These are phyloP conservation scores for Syngnathus floridae DNA, from an alignment of 2,113 vertebrate species.

Conservation along the genomic window DNA sequence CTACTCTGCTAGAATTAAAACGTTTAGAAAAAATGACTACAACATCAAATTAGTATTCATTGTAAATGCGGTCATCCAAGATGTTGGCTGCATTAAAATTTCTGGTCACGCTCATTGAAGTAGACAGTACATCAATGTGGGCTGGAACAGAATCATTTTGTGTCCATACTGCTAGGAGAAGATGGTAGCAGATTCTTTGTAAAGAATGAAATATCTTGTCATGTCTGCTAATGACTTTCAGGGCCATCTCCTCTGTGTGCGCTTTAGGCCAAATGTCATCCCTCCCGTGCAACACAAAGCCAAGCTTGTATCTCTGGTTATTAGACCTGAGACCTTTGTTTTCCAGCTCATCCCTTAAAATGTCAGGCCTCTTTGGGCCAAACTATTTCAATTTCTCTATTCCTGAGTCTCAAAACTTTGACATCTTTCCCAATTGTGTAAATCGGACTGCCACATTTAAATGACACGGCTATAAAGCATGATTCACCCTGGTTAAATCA, in stretches of 20 bases:
- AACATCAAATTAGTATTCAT: not conserved
- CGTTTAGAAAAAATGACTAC: not conserved
- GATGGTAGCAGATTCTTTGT: not conserved
- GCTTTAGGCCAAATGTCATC: constrained; percentile 23
- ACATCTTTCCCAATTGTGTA: not conserved
- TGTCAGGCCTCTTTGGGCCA: constrained; percentile 27
- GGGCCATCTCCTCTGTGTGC: constrained; percentile 1
- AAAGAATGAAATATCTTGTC: not conserved
- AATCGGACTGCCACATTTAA: not conserved
- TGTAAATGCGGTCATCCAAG: not conserved
- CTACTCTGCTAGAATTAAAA: not conserved
- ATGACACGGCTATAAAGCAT: not conserved
- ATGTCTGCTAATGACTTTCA: constrained; percentile 15
- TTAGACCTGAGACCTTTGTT: constrained; percentile 16
- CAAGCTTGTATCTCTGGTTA: not conserved
- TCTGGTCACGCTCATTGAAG: not conserved
- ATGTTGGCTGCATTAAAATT: not conserved
- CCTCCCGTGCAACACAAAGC: constrained; percentile 5
- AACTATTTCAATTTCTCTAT: constrained; percentile 1
- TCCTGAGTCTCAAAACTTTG: not conserved
- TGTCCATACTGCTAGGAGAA: not conserved
- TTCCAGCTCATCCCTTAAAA: constrained; percentile 33
- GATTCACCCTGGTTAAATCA: not conserved
- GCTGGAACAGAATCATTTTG: not conserved
- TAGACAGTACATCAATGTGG: not conserved